Evolutionary conservation across 1,140 invertebrate genomes (phyloP), one percentile per base, ranked within the genome.

Genomic region (Episyrphus balteatus): DNA sequence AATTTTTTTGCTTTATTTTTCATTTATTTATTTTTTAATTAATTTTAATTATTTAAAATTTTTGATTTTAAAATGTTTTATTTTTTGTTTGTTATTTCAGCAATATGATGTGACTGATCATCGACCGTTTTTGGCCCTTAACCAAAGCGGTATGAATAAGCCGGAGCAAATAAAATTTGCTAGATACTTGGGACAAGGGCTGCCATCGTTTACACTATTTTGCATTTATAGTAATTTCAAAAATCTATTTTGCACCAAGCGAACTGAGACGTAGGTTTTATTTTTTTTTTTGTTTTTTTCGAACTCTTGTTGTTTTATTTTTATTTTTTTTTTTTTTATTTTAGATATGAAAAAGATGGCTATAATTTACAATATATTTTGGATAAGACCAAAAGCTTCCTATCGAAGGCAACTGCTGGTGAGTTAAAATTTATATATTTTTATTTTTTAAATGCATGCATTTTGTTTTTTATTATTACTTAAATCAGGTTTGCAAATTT

Each of bases 221-320:
- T 66, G 63, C 63, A 66, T 66, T 66, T 66, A 66, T 61, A 66
- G 63, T 60, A 66, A 66, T 55, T 66, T 66, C 56, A 66, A 66
- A 49, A 66, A 66, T 61, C 53, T 66, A 15, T 66, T 66, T 47
- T 66, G 63, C 59, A 66, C 63, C 43, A 66, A 66, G 62, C 63
- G 63, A 48, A 65, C 62, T 42, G 63, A 66, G 62, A 66, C 61
- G 63, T 66, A 55, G 66, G 63, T 44, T 40, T 31, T 34, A 18
- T 37, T 26, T 26, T 26, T n/a, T n/a, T 5, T 8, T 5, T 26
- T 5, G 3, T 5, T 26, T 5, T 26, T 5, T 26, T 5, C 21
- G 8, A 26, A 26, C 3, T 37, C 3, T 17, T 5, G 3, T 26
- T 26, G 21, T 26, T 26, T n/a, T 26, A 26, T 26, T 5, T 5